Percentiles rank a stretch among this genome's conserved stretches.
phyloP scores from a whole-genome alignment of 2,888 invertebrate genomes.

The Hydriomena furcata region DNA sequence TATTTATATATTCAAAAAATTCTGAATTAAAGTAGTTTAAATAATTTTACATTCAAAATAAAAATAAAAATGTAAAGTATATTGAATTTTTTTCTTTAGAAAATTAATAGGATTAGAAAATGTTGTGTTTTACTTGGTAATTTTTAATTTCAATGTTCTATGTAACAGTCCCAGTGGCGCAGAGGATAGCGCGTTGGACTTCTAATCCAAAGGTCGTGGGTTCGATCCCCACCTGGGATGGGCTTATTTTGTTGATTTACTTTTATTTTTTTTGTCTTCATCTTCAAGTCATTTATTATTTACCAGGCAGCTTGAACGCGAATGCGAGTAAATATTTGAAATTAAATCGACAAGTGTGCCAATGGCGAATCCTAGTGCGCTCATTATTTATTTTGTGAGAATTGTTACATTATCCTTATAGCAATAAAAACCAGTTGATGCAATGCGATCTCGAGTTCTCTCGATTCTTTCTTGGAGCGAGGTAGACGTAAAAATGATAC shows the following conservation, averaged over 20 bases:
- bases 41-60: background rate
- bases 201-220: conserved; percentile 95
- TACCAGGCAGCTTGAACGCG: no score
- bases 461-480: no score
- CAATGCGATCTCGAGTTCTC: no score
- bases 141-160: conserved; percentile 42
- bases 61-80: background rate
- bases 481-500: no score
- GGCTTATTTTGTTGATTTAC: conserved; percentile 28
- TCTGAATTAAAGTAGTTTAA: background rate
- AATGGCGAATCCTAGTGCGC: no score
- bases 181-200: conserved; percentile 95
- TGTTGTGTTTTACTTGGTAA: background rate
- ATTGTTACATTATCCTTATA: background rate
- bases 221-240: conserved; percentile 94
- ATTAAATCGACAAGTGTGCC: no score
- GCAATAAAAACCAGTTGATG: no score
- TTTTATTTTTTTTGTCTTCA: conserved; percentile 12
- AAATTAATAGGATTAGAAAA: background rate
- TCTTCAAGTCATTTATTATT: no score
- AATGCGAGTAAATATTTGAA: no score
- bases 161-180: conserved; percentile 89
- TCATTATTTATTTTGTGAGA: conserved; percentile 14
- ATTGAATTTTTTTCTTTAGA: no score
- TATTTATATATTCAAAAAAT: background rate